Evolutionary conservation across 2,797 vertebrate genomes (phyloP), one percentile per base, ranked within the genome.

Genomic region (Lates japonicus): DNA sequence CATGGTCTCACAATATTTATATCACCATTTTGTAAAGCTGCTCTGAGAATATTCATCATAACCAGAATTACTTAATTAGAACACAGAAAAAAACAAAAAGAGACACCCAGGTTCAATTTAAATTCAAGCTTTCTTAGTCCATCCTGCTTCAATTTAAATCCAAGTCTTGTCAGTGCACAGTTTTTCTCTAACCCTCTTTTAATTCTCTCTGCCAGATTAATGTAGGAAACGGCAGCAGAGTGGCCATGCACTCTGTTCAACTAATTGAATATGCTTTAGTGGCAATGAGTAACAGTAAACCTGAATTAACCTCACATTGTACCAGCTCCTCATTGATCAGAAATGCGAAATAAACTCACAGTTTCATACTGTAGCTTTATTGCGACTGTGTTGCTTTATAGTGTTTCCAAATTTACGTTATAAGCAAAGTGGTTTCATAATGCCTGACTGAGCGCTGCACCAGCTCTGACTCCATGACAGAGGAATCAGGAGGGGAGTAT

Each of bases 181-280:
- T n/a, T n/a, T n/a, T n/a, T 76, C 70, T 78, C 46, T 79, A 69
- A 70, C 29, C 49, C 80, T 73, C 80, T 48, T 83, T 87, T 88
- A 87, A 89, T 85, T 92, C 77, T 81, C 64, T 39, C 46, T 58
- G 73, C 59, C 81, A 86, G 83, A 89, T 85, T 64, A 87, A 88
- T 72, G 70, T 46, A 63, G 58, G 70, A 78, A 81, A 62, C 66
- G 20, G 63, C 66, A 54, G 49, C 51, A 3, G 49, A 83, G 69
- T 72, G 73, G 77, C 59, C 60, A 33, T 74, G 81, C 74, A 49
- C 88, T 87, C 80, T 49, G 46, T 73, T 71, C 14, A 1, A 51
- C 81, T 85, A 82, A 82, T 82, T 80, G 77, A 90, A 89, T 83
- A 80, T 84, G 74, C 78, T 87, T 82, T 66, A 85, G 74, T 76